Conservation (phyloP, 1,140 invertebrate species). For the Diploscapter pachys region DNA sequence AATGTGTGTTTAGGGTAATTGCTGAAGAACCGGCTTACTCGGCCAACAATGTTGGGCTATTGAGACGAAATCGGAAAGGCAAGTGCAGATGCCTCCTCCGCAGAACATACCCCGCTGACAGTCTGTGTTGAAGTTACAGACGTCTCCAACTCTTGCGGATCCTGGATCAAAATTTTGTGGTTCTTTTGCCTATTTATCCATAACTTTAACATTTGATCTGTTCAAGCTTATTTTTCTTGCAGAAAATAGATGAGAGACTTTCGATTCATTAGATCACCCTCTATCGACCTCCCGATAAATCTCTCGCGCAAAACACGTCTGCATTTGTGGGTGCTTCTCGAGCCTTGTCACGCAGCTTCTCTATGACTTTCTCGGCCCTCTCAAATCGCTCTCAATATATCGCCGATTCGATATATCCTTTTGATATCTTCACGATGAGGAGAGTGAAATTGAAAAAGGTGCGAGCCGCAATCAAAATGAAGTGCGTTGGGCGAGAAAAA, state of each 20-base stretch:
- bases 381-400: too few species aligned
- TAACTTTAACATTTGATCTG: constrained; percentile 5
- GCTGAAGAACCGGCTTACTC: constrained; percentile 38
- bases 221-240: background rate
- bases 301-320: background rate
- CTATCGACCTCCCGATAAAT: background rate
- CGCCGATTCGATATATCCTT: too few species aligned
- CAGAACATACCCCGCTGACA: constrained; percentile 55
- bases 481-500: too few species aligned
- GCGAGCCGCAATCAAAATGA: too few species aligned
- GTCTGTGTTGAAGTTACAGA: constrained; percentile 46
- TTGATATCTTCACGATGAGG: too few species aligned
- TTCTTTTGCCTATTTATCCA: too few species aligned
- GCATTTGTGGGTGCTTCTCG: background rate
- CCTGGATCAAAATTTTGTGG: constrained; percentile 1
- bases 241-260: background rate
- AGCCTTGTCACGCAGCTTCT: too few species aligned
- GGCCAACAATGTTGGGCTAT: constrained; percentile 57
- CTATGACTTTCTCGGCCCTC: too few species aligned
- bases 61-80: constrained; percentile 54
- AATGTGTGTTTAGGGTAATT: constrained; percentile 7
- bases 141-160: constrained; percentile 33
- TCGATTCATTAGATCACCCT: background rate
- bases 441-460: too few species aligned
- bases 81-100: constrained; percentile 51